Conservation (phyloP, 2,797 vertebrate genomes). For the Pitangus sulphuratus region DNA sequence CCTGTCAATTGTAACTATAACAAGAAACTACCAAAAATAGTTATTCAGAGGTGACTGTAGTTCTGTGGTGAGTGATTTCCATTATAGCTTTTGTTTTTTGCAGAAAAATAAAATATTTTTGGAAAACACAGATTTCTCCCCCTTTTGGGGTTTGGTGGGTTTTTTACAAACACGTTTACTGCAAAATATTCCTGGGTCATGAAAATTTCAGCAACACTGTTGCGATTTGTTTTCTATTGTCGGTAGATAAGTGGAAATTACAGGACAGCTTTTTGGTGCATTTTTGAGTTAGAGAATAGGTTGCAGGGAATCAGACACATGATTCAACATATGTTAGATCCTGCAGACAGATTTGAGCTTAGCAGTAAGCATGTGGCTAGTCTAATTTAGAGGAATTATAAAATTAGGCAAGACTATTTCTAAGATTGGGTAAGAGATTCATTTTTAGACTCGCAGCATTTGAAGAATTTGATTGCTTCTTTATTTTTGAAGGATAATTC, state of each 20-base stretch:
- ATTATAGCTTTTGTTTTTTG: conserved; percentile 5
- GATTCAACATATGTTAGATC: conserved; percentile 61
- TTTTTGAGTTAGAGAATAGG: conserved; percentile 22
- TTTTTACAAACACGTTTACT: neutral
- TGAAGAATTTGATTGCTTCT: neutral
- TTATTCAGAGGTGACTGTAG: conserved; percentile 12
- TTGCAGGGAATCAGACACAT: conserved; percentile 43
- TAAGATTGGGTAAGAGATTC: conserved; percentile 1
- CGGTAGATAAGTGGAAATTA: neutral
- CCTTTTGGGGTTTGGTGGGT: neutral
- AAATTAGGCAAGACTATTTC: conserved; percentile 59
- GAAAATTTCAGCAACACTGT: neutral
- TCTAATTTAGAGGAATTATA: conserved; percentile 68
- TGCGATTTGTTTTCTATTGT: neutral
- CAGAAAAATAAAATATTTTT: neutral
- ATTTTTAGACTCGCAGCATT: conserved; percentile 8
- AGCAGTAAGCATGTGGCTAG: conserved; percentile 61
- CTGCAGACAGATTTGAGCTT: conserved; percentile 61
- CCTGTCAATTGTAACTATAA: conserved; percentile 43
- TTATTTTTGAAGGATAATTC: conserved; percentile 18
- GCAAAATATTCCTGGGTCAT: neutral
- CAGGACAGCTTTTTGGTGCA: neutral
- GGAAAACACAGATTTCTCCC: neutral
- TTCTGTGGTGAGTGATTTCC: conserved; percentile 22
- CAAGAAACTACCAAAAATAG: conserved; percentile 38